Base-by-base conservation (phyloP, 2,113 vertebrate species). In the Desmodus rotundus region DNA sequence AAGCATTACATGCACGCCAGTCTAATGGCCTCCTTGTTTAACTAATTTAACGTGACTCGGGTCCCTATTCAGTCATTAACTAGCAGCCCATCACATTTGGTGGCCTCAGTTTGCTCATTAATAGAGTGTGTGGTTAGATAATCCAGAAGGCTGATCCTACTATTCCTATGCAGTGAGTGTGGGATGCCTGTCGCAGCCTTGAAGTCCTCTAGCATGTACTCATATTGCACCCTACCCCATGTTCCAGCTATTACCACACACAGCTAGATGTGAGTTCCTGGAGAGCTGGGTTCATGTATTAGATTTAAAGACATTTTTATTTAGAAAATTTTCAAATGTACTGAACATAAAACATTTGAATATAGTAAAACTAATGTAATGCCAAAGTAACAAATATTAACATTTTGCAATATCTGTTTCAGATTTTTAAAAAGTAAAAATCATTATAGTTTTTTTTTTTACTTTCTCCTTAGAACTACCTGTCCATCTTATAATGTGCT, bases 371-470 rank as follows among this genome's bases (percentile, higher is more conserved):
- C 19, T 63, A n/a, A n/a, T n/a, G n/a, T n/a, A n/a, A 47, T 2
- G 43, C 11, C n/a, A 73, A 63, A 89, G 74, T 41, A 95, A 82
- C 24, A 56, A 87, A 54, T 56, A 47, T 41, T n/a, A 84, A 65
- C 19, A 36, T 73, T 95, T 90, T 47, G 0, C 5, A 61, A 8
- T 76, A 50, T 52, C 43, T 63, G 5, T 93, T 87, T 77, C 84
- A 89, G 24, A 85, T 67, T 67, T 22, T 61, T 45, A 2, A 38
- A 74, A 80, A 74, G 43, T 50, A 80, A 77, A 80, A 19, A 76
- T 33, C 4, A 83, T n/a, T 81, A 9, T 22, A 70, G 3, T 47
- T 54, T 82, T 82, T n/a, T n/a, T 63, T 68, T 41, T 41, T 26
- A 36, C n/a, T 7, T 1, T 4, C 10, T 68, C 24, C 36, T 89